Evolutionary conservation across 1,140 invertebrate genomes (phyloP), one percentile per base, ranked within the genome.

Genomic region (Neoseiulus cucumeris): DNA sequence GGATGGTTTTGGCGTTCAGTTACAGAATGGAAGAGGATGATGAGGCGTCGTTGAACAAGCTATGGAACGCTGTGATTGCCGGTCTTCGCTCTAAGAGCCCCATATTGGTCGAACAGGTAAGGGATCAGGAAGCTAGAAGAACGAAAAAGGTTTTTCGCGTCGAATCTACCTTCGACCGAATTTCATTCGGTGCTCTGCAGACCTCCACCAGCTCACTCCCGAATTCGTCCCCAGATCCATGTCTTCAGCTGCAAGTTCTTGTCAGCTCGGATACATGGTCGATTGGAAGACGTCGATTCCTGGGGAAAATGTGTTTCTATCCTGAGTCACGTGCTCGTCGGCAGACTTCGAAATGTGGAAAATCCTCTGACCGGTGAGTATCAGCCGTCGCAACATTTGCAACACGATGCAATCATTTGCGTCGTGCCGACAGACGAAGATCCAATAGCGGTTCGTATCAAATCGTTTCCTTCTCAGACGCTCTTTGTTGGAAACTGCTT

Each of bases 171-270:
- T 39, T n/a, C n/a, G n/a, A 9, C 33, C 33, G 33, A 9, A 39
- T 39, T 9, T 4, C 9, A 39, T 39, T 39, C 4, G 33, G 33
- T 9, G 4, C 9, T 9, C 33, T 4, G 33, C 9, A 9, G 9
- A 6, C 33, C 33, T 39, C 33, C 33, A n/a, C n/a, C n/a, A n/a
- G n/a, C n/a, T n/a, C n/a, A n/a, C n/a, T n/a, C n/a, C 33, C 33
- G 33, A 9, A 39, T 47, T 28, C 22, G 14, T 20, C 9, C 25
- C 33, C 14, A 59, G 51, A 33, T 59, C 14, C 51, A 59, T 33
- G 14, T 59, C 2, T 59, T 59, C 51, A 59, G 51, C 51, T 59
- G 51, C 22, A 59, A 59, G 22, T 59, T 59, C 51, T 9, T 59
- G 1, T 59, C 51, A 18, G 51, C 51, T 59, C 51, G 22, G 14